Evolutionary conservation across 1,140 invertebrate genomes (phyloP), one percentile per base, ranked within the genome.

Genomic region (Drosophila micromelanica): DNA sequence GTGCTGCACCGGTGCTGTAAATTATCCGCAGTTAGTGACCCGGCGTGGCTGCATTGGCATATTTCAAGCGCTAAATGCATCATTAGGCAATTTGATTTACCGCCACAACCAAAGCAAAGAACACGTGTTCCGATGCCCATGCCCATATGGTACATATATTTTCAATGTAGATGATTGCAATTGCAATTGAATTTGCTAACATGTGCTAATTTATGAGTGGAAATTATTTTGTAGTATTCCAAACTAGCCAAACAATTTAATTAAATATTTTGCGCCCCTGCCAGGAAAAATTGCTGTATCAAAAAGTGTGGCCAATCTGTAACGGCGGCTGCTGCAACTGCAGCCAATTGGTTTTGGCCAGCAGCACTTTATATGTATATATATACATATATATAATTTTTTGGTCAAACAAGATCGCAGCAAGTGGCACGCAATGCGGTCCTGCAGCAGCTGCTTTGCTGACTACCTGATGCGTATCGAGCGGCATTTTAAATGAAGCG

Each of bases 31-130:
- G 79, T 90, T 89, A 85, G 79, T 89, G 84, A 89, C 84, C 84
- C 85, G 85, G 73, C 63, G 69, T 76, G 79, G 79, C 67, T 77
- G 65, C 75, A 89, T 89, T 89, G 84, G 84, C 84, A 89, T 89
- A 89, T 89, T 89, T 89, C 76, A 89, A 84, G 70, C 70, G 84
- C 85, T 89, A 89, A 89, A 89, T 89, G 84, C 84, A 89, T 89
- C 85, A 89, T 89, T 89, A 89, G 80, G 46, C 73, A 73, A 63
- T 73, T 89, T 89, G 84, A 89, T 89, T 80, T 89, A 90, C 70
- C 61, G 49, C 69, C 62, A 46, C 46, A 55, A 40, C 71, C 23
- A 49, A 52, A 23, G 11, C 42, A 40, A 60, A 54, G 61, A 49
- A 78, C 78, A 87, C 76, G 78, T 87, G 82, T 76, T 61, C 46